Conservation (phyloP, 2,113 vertebrate genomes). For the Pedionomus torquatus region DNA sequence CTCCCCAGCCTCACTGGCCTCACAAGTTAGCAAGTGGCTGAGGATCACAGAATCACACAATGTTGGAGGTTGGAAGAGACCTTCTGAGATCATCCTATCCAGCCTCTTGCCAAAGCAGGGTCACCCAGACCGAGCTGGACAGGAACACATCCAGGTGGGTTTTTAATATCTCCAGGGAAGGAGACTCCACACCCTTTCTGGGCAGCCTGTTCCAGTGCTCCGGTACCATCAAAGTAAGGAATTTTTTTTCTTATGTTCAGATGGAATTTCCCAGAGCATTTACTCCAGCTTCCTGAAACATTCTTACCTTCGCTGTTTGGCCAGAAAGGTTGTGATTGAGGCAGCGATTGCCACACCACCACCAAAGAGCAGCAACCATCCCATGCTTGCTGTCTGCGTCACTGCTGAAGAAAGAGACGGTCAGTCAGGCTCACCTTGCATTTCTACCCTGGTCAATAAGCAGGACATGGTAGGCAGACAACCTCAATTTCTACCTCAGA, state of each 20-base stretch:
- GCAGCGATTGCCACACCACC: neutral
- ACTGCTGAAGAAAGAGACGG: slow-evolving; percentile 7
- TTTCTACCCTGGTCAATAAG: neutral
- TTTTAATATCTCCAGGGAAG: neutral
- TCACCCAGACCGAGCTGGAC: neutral
- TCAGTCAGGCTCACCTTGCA: neutral
- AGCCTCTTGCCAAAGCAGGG: neutral
- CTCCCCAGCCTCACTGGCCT: neutral
- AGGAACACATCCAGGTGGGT: neutral
- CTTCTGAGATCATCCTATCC: neutral
- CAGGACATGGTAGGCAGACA: neutral
- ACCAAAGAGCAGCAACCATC: slow-evolving; percentile 32
- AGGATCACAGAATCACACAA: neutral
- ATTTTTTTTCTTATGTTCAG: neutral
- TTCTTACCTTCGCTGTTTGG: slow-evolving; percentile 59
- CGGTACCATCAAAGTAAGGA: neutral
- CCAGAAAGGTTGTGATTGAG: slow-evolving; percentile 32
- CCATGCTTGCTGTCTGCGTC: neutral
- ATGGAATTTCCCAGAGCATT: neutral
- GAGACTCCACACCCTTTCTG: neutral
- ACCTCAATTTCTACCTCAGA: neutral
- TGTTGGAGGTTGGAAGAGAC: neutral
- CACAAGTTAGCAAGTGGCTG: neutral
- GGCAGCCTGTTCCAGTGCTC: neutral
- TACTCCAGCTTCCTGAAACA: neutral